These are phyloP conservation scores for Henicopernis longicauda DNA, from an alignment of 2,113 vertebrate genomes.

Conservation along the genomic window DNA sequence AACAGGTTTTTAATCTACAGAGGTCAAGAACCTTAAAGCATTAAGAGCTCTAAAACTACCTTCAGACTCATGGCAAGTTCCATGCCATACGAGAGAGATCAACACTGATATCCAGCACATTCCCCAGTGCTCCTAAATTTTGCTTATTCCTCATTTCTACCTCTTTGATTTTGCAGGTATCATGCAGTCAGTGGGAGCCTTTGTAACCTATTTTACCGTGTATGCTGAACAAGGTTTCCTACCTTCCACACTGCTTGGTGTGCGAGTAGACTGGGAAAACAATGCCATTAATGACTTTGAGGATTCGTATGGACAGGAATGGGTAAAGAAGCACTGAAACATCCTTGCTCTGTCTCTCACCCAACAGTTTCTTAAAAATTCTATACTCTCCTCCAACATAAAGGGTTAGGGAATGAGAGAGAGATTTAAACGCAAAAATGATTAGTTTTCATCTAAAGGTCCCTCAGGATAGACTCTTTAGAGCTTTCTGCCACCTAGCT, in stretches of 20 bases:
- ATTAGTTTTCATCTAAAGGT: background rate
- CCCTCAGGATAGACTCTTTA: background rate
- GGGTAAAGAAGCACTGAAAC: constrained; percentile 60
- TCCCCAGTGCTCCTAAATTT: background rate
- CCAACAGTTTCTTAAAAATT: background rate
- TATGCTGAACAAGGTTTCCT: constrained; percentile 76
- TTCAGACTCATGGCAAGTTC: background rate
- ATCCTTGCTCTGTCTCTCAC: background rate
- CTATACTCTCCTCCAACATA: background rate
- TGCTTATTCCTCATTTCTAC: background rate
- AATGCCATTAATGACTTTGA: constrained; percentile 56
- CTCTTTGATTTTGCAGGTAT: constrained; percentile 63
- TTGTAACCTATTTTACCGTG: constrained; percentile 75
- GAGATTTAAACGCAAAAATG: background rate
- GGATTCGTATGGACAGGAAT: constrained; percentile 80
- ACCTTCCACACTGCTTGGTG: constrained; percentile 53
- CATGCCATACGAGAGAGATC: background rate
- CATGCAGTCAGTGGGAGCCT: constrained; percentile 76
- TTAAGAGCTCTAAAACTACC: background rate
- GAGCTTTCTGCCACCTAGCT: background rate
- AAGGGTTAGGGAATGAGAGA: background rate
- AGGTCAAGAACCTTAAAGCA: background rate
- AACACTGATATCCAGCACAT: background rate
- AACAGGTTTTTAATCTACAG: background rate
- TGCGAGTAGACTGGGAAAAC: constrained; percentile 73